A percentile compares a stretch with the other conserved stretches of the same genome.
These are phyloP conservation scores for Willisornis vidua DNA, from an alignment of 2,113 vertebrate genomes.

Conservation along the genomic window DNA sequence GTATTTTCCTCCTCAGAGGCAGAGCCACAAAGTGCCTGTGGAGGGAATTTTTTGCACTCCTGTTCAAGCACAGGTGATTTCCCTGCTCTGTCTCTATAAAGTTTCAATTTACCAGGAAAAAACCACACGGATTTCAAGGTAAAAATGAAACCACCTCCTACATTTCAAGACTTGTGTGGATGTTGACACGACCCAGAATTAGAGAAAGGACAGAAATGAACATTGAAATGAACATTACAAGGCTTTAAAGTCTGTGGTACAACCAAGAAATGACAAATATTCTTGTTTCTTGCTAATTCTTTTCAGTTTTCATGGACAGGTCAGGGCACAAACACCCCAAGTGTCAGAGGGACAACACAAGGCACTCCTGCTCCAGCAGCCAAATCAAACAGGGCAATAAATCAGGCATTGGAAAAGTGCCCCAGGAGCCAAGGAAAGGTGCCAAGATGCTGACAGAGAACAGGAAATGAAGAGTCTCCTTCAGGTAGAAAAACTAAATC, in stretches of 20 bases:
- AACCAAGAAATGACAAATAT: background rate
- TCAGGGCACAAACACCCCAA: conserved; percentile 33
- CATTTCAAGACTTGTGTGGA: background rate
- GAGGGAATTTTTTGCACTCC: background rate
- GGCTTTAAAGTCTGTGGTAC: background rate
- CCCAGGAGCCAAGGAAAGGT: background rate
- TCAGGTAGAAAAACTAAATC: conserved; percentile 32
- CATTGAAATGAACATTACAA: no score
- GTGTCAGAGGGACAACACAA: background rate
- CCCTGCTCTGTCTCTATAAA: background rate
- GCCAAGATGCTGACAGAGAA: background rate
- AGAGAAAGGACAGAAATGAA: background rate
- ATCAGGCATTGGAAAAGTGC: background rate
- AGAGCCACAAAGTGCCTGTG: background rate
- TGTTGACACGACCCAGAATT: background rate
- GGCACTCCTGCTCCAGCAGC: background rate
- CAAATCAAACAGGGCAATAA: background rate
- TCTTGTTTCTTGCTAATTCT: background rate
- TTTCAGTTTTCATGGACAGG: background rate
- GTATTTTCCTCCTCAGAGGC: background rate
- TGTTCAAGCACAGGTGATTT: background rate
- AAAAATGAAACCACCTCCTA: background rate
- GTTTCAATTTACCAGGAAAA: background rate
- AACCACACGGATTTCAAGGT: background rate
- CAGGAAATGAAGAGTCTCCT: background rate